phyloP scores from a whole-genome alignment of 2,797 vertebrate genomes.

The Anguilla obscura region DNA sequence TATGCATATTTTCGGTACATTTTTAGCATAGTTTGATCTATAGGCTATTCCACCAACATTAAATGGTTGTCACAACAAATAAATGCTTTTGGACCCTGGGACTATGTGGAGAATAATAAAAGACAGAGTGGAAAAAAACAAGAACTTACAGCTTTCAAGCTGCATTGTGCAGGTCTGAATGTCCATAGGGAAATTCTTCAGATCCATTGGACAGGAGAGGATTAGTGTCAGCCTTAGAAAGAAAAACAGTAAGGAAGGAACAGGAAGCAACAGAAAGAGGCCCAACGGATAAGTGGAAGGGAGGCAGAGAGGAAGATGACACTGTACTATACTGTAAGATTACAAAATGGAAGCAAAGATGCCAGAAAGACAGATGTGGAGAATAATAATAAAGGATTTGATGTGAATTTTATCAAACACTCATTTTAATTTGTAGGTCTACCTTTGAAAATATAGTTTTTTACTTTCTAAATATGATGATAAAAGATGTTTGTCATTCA shows the following conservation, averaged over 20 bases:
- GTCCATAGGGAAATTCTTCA: slow-evolving; percentile 98
- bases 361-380: neutral
- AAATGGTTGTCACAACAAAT: neutral
- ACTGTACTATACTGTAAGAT: neutral
- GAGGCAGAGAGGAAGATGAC: neutral
- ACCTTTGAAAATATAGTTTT: neutral
- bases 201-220: slow-evolving; percentile 94
- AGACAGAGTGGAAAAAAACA: slow-evolving; percentile 47
- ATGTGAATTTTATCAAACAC: neutral
- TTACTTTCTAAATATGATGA: too few species aligned
- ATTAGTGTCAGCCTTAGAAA: slow-evolving; percentile 83
- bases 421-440: neutral
- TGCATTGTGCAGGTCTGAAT: slow-evolving; percentile 95
- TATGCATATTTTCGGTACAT: too few species aligned
- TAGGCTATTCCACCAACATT: too few species aligned
- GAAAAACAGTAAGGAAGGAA: slow-evolving; percentile 37
- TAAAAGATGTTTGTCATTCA: neutral
- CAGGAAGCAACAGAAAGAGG: neutral
- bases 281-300: neutral
- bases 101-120: neutral
- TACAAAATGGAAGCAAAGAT: neutral
- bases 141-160: slow-evolving; percentile 92
- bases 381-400: neutral
- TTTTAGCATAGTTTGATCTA: too few species aligned
- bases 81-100: neutral